Evolutionary conservation across 2,113 vertebrate genomes (phyloP).

Genomic region (Spea multiplicata): DNA sequence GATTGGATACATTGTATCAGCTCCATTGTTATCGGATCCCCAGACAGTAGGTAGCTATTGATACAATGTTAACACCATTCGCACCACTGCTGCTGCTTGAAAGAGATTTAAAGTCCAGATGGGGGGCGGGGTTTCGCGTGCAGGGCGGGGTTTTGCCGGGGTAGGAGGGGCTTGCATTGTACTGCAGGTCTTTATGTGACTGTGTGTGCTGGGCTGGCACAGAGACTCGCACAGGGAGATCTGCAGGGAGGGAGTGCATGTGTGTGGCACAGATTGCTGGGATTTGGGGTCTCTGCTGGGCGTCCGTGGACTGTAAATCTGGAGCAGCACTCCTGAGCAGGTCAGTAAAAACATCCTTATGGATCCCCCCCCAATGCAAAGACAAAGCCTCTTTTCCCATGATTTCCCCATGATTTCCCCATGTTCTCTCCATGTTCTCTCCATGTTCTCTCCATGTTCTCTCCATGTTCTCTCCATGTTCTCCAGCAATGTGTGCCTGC

Average conservation of each 20-base stretch:
- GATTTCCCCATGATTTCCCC: too few species aligned
- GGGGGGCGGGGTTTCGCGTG: not conserved
- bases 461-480: not conserved
- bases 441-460: too few species aligned
- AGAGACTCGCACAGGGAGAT: not conserved
- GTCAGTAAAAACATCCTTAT: not conserved
- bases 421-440: too few species aligned
- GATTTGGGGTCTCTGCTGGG: not conserved
- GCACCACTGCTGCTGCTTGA: not conserved
- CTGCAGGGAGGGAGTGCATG: not conserved
- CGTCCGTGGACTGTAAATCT: not conserved
- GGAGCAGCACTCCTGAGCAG: not conserved
- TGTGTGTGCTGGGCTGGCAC: constrained; percentile 11
- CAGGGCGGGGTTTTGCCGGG: not conserved
- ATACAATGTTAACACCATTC: too few species aligned
- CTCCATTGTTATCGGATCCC: too few species aligned
- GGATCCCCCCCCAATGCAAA: too few species aligned
- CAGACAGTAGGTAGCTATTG: too few species aligned
- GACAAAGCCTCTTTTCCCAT: too few species aligned
- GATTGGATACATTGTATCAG: too few species aligned
- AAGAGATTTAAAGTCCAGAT: not conserved
- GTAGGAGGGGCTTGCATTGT: constrained; percentile 20
- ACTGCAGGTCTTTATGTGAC: constrained; percentile 36
- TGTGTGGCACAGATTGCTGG: not conserved
- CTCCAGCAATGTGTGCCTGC: not conserved